Evolutionary conservation across 2,797 vertebrate genomes (phyloP), one percentile per base, ranked within the genome.

Genomic region (Acrocephalus scirpaceus): DNA sequence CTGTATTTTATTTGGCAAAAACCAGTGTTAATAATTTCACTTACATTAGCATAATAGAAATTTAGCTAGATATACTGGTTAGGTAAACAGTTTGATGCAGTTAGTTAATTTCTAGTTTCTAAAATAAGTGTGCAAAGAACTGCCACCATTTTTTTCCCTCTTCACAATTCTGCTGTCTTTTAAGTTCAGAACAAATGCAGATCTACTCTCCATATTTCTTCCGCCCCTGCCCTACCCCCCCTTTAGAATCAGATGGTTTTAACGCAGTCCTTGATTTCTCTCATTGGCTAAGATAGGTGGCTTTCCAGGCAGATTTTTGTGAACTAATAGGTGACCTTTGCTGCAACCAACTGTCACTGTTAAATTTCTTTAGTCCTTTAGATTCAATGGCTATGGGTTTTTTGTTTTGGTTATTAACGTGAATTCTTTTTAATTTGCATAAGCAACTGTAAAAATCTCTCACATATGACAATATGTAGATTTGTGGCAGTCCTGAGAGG

Each of bases 401-500:
- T 89, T 93, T 91, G 32, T 61, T 90, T 91, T 34, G 25, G 13
- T 90, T 92, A 50, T 82, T 94, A 86, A 76, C 77, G 54, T 89
- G 79, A n/a, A 69, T 96, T 91, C 69, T 69, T 86, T 65, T 85
- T 73, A 83, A 92, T 95, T 92, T 86, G 61, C 57, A 47, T 96
- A 88, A 93, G 89, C 87, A 95, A 79, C 96, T 82, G 79, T 90
- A 95, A 85, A 88, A 96, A 88, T 93, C 67, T 94, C 85, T 95
- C 95, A 60, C 11, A 0, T 86, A 78, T 91, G 92, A 95, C 91
- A 91, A 86, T 92, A 96, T 83, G 78, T 96, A 95, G 88, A 91
- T 97, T 97, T 97, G 95, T 94, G 73, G 76, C 83, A 81, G 51
- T 96, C 93, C 86, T 95, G 6, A 87, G 65, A 96, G 95, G 91